Base-by-base conservation (phyloP, 2,888 invertebrate species). In the Melolontha melolontha region DNA sequence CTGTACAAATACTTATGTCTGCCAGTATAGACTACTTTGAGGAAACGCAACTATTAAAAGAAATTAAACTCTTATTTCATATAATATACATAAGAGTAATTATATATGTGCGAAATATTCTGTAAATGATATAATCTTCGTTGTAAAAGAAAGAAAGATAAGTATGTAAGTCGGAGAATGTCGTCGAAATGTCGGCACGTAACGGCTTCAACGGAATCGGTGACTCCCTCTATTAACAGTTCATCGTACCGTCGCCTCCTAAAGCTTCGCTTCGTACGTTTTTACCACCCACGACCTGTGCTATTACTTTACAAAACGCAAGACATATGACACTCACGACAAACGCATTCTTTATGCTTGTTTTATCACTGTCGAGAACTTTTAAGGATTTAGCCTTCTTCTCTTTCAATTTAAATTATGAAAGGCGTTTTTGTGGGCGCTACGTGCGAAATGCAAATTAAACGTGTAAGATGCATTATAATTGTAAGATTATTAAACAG, bases 281-380 rank as follows among this genome's bases (percentile, higher is more conserved):
- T 14, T 12, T 40, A 40, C 54, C 54, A 54, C 54, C 54, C 54
- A 54, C 54, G 54, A 54, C 54, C 41, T 41, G 29, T 40, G 54
- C 40, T 54, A 54, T 54, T 54, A 54, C 54, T 17, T 54, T 54
- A 54, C 54, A 54, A 40, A 54, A 54, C 54, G 40, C 54, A 54
- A 54, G 54, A 54, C 54, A 54, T 40, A 54, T 54, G 54, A 54
- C 54, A 54, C 54, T 54, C 54, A 54, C 54, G 54, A 54, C 54
- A 41, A 54, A 54, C 54, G 40, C 54, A 54, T 54, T 54, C 54
- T 54, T 54, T 54, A 54, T 40, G 54, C 54, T 54, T 54, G 54
- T 54, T 54, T 54, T 54, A 54, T 54, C 54, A 40, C 51, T 34
- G 39, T 40, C 54, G 54, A n/a, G 40, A 54, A 54, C 54, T 54